Evolutionary conservation across 2,888 invertebrate species (phyloP), one percentile per base, ranked within the genome.

Genomic region (Trypoxylon attenuatum): DNA sequence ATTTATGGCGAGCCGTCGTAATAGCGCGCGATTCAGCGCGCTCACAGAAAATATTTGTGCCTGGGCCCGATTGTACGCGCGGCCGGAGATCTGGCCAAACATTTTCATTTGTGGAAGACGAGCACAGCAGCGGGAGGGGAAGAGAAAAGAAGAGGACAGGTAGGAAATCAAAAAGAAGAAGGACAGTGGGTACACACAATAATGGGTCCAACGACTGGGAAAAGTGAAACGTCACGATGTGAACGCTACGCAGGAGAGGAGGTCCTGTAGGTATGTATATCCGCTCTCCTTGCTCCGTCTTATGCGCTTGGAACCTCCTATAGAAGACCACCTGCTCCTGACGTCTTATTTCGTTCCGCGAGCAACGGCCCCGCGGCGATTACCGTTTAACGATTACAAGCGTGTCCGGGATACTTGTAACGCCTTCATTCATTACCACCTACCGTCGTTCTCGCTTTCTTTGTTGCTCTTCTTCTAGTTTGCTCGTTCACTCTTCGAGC

Each of bases 201-300:
- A 84, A 83, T 82, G 77, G 81, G 69, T 61, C 68, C 77, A 77
- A 70, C 75, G 79, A 81, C 69, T 77, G 77, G 74, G 80, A 84
- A 84, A 85, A 85, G 82, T 83, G 83, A 83, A 82, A 82, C 77
- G 82, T 84, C 84, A 82, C 72, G 68, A 74, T 21, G 56, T 43
- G 64, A 59, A 54, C 39, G n/a, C 4, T 52, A 18, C 41, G 57
- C 43, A 33, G 43, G 41, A 22, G 41, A 62, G 45, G 25, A 3
- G 33, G 10, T 33, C 5, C 5, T 33, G 10, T 33, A 33, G 3
- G 33, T 33, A 33, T 13, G 33, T 33, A 13, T 13, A 33, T 13
- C n/a, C 10, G 33, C 13, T 33, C 33, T 13, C 33, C 33, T 10
- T 10, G 33, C 33, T 13, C 10, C 33, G 33, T n/a, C n/a, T n/a